phyloP scores from a whole-genome alignment of 2,113 vertebrate genomes.

The Nothocercus nigrocapillus region DNA sequence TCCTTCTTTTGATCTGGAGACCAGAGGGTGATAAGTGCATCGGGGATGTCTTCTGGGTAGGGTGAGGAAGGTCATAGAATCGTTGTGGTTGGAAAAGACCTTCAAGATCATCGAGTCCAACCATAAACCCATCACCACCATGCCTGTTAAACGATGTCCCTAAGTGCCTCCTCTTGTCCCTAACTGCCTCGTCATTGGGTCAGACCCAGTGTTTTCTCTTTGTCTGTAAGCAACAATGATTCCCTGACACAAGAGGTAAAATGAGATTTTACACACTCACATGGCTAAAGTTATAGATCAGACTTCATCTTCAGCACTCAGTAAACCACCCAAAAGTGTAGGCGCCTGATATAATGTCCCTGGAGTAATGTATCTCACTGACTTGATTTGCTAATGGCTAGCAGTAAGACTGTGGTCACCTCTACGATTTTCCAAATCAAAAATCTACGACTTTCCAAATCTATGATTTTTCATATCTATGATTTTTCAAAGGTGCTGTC shows the following conservation, averaged over 20 bases:
- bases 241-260: not conserved
- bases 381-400: not conserved
- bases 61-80: not conserved
- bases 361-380: fast-evolving
- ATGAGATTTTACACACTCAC: not conserved
- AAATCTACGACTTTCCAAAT: not conserved
- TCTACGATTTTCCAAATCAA: not conserved
- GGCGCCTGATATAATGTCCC: not conserved
- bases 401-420: fast-evolving
- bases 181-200: no score
- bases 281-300: not conserved
- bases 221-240: not conserved
- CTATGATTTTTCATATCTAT: not conserved
- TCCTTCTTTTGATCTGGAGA: fast-evolving
- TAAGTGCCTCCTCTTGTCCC: no score
- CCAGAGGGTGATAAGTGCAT: fast-evolving
- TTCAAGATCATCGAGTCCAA: no score
- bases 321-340: not conserved
- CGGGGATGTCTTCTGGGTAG: not conserved
- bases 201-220: fast-evolving
- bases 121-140: no score
- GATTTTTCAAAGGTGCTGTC: not conserved
- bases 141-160: no score
- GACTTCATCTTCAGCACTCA: not conserved
- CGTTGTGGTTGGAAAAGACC: no score